Percentiles rank a stretch among this genome's conserved stretches.
phyloP scores from a whole-genome alignment of 2,113 vertebrate species.

The Antechinus flavipes region DNA sequence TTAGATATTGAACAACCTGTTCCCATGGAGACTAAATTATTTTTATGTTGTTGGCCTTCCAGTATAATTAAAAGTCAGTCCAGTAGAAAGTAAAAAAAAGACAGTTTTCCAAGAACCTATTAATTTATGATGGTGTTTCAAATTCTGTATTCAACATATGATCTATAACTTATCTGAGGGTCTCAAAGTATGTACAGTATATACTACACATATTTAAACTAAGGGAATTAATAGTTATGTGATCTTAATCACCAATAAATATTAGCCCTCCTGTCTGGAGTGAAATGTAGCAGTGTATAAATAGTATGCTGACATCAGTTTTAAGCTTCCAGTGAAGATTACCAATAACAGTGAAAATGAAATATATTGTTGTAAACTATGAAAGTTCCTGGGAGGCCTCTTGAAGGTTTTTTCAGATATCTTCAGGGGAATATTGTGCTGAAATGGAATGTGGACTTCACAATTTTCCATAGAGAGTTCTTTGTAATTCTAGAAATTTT shows the following conservation, averaged over 20 bases:
- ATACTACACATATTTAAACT: neutral
- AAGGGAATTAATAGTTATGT: neutral
- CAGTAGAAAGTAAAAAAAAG: conserved; percentile 41
- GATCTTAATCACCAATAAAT: neutral
- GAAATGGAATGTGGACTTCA: neutral
- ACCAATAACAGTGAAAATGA: neutral
- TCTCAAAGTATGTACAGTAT: neutral
- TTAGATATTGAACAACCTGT: conserved; percentile 59
- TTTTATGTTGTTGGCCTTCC: conserved; percentile 65
- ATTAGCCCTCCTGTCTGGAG: neutral
- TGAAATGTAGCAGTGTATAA: neutral
- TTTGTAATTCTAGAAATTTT: neutral
- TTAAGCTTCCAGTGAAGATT: neutral
- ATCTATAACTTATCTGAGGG: neutral
- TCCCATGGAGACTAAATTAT: conserved; percentile 72
- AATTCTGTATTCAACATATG: neutral
- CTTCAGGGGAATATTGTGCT: neutral
- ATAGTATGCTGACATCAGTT: neutral
- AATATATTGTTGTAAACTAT: neutral
- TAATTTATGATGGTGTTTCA: neutral
- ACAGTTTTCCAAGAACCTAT: conserved; percentile 13
- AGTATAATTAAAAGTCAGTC: conserved; percentile 63
- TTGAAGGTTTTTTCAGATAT: neutral
- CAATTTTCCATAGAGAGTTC: too few relatives aligned
- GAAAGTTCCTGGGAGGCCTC: neutral